Evolutionary conservation across 2,888 invertebrate genomes (phyloP).

Genomic region (Nasonia oneida): DNA sequence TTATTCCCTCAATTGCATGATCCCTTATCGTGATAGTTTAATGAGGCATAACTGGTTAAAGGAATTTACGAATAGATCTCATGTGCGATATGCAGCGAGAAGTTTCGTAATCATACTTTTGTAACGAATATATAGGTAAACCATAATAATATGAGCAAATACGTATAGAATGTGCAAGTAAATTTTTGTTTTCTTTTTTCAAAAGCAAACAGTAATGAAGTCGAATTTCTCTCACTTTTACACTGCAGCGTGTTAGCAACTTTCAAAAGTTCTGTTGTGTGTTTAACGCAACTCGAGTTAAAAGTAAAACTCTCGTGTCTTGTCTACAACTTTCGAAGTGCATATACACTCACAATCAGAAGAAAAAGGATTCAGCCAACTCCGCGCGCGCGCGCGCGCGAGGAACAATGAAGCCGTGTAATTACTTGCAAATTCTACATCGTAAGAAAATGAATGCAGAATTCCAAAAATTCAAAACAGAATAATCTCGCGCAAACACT

Average conservation of each 20-base stretch:
- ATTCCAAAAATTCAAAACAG: background rate
- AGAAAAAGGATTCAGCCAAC: background rate
- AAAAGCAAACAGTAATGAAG: background rate
- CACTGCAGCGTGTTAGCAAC: background rate
- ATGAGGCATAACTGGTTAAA: background rate
- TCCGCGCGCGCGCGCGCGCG: background rate
- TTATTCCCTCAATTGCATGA: slow-evolving; percentile 40
- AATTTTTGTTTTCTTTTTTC: background rate
- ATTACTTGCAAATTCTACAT: slow-evolving; percentile 1
- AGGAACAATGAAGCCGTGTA: background rate
- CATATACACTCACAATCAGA: background rate
- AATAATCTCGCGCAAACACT: background rate
- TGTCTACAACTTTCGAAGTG: slow-evolving; percentile 25
- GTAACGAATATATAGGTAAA: background rate
- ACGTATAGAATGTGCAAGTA: background rate
- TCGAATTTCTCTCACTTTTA: slow-evolving; percentile 4
- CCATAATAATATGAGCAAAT: background rate
- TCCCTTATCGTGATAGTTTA: slow-evolving; percentile 30
- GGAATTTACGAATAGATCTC: slow-evolving; percentile 23
- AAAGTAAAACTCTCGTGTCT: background rate
- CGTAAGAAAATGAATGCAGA: background rate
- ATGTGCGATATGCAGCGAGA: background rate
- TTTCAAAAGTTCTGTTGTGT: slow-evolving; percentile 14
- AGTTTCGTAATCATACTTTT: background rate
- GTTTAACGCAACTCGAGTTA: background rate